Evolutionary conservation across 1,140 invertebrate genomes (phyloP).

Genomic region (Hesperophylax magnus): DNA sequence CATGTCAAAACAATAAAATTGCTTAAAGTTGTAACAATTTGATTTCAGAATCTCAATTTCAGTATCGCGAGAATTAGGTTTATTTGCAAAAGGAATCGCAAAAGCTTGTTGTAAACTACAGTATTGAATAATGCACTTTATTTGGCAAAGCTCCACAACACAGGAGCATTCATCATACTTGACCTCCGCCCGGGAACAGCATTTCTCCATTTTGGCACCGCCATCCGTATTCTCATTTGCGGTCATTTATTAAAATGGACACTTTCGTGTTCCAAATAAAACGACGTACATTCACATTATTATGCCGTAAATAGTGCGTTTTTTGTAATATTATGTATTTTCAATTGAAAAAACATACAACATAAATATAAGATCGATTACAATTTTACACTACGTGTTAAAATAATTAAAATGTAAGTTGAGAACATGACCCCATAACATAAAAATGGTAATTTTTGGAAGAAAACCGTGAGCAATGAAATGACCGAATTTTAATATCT

Average conservation of each 20-base stretch:
- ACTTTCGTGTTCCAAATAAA: background rate
- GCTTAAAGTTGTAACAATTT: background rate
- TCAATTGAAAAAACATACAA: no score
- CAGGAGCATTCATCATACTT: conserved; percentile 7
- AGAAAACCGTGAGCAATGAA: no score
- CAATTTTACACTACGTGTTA: no score
- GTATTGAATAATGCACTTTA: conserved; percentile 13
- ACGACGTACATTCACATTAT: background rate
- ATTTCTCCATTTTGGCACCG: conserved; percentile 10
- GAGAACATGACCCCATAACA: no score
- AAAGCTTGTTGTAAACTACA: background rate
- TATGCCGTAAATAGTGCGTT: background rate
- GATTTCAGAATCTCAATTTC: background rate
- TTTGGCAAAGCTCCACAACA: background rate
- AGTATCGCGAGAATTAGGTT: no score
- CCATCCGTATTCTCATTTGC: background rate
- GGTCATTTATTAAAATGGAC: conserved; percentile 1
- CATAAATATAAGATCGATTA: no score
- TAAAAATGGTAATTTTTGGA: no score
- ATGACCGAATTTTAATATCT: no score
- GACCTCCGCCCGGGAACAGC: conserved; percentile 14
- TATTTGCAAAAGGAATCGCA: no score
- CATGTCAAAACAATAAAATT: background rate
- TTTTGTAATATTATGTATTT: no score
- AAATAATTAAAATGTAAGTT: no score